Evolutionary conservation across 2,113 vertebrate species (phyloP).

Genomic region (Scomber scombrus): DNA sequence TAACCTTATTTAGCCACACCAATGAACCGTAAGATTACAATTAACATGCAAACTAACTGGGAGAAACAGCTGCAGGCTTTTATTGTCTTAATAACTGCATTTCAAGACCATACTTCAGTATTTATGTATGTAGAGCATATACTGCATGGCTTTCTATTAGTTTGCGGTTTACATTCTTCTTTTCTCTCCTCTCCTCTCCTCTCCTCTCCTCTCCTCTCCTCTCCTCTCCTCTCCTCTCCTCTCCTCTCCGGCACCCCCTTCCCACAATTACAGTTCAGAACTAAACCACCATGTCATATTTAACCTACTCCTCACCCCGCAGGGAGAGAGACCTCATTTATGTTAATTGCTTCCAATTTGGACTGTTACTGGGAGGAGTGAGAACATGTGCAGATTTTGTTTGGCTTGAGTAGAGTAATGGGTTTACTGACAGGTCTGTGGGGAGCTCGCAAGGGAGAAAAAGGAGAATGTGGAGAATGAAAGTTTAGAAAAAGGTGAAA

Average conservation of each 20-base stretch:
- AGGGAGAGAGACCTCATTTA: conserved; percentile 54
- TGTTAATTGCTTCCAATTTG: conserved; percentile 60
- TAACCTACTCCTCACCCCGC: conserved; percentile 36
- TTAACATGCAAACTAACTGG: not conserved
- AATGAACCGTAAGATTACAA: not conserved
- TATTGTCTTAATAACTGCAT: conserved; percentile 18
- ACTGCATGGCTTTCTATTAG: conserved; percentile 6
- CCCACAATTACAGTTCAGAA: conserved; percentile 42
- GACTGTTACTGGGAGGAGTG: conserved; percentile 1
- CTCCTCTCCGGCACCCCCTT: conserved; percentile 1
- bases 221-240: not conserved
- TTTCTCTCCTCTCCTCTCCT: too few species aligned
- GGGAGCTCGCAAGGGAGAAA: conserved; percentile 5
- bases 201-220: not conserved
- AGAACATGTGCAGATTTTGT: conserved; percentile 30
- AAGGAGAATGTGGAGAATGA: not conserved
- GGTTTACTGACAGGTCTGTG: conserved; percentile 10
- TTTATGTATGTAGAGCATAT: not conserved
- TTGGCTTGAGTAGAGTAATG: conserved; percentile 5
- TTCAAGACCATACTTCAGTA: conserved; percentile 18
- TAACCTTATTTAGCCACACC: not conserved
- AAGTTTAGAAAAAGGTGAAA: not conserved
- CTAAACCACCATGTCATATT: conserved; percentile 46
- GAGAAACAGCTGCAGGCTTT: conserved; percentile 13
- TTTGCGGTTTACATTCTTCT: not conserved